These are phyloP conservation scores for Tragelaphus strepsiceros DNA, from an alignment of 2,113 vertebrate genomes.

Conservation along the genomic window DNA sequence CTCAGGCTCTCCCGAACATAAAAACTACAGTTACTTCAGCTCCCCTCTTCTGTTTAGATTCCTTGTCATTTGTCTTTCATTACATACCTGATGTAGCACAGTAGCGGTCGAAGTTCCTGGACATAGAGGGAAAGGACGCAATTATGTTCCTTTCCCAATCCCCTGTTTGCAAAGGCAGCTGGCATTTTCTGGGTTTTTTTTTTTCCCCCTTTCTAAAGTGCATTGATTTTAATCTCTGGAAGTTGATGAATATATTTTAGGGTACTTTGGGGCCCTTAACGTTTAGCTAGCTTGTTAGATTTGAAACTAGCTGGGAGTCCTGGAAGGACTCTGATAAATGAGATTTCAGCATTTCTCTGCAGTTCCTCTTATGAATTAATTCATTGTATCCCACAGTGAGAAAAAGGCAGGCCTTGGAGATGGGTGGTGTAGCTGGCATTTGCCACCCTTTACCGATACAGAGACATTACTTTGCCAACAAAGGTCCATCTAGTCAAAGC, in stretches of 20 bases:
- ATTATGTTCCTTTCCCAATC: constrained; percentile 70
- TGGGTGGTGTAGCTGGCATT: not conserved
- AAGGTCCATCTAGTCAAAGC: not conserved
- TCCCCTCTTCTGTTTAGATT: constrained; percentile 73
- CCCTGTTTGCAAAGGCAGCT: constrained; percentile 62
- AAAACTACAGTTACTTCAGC: constrained; percentile 83
- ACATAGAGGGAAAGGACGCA: constrained; percentile 69
- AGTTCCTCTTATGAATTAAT: constrained; percentile 31
- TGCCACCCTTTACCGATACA: not conserved
- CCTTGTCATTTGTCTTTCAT: constrained; percentile 81
- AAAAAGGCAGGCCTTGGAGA: not conserved
- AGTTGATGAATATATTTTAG: constrained; percentile 17
- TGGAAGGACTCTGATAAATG: not conserved
- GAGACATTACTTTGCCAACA: not conserved
- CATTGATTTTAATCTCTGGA: constrained; percentile 45
- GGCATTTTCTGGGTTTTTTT: not conserved
- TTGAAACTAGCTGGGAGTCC: not conserved
- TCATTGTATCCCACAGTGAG: not conserved
- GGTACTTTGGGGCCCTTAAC: not conserved
- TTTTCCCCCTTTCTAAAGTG: not conserved
- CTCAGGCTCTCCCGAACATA: constrained; percentile 72
- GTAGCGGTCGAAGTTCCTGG: constrained; percentile 77
- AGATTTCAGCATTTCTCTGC: constrained; percentile 14
- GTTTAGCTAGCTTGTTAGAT: constrained; percentile 29
- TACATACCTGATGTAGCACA: constrained; percentile 82